Conservation (phyloP, 1,140 invertebrate genomes). For the Spodoptera frugiperda region DNA sequence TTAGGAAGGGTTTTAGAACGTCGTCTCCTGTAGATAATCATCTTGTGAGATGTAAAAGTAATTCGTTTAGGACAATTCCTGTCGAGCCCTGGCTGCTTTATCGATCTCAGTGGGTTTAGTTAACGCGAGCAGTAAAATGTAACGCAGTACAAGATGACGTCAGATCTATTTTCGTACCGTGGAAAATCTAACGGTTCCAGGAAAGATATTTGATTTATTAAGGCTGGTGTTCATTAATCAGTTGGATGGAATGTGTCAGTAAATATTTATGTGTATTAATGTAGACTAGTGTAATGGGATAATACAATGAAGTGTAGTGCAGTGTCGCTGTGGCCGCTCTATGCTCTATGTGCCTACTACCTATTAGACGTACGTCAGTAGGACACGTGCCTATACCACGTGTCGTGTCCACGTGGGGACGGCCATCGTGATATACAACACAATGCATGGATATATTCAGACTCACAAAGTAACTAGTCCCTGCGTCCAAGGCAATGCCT, state of each 20-base stretch:
- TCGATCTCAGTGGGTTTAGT: slow-evolving; percentile 17
- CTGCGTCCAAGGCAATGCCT: too few relatives aligned
- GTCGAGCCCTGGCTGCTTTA: slow-evolving; percentile 34
- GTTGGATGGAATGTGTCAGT: slow-evolving; percentile 7
- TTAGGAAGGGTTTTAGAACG: slow-evolving; percentile 15
- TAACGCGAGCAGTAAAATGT: slow-evolving; percentile 33
- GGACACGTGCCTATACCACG: slow-evolving; percentile 22
- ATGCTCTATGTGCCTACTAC: background rate
- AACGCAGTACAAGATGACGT: slow-evolving; percentile 28
- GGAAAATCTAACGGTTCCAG: slow-evolving; percentile 30
- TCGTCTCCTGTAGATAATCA: slow-evolving; percentile 16
- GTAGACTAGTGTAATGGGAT: slow-evolving; percentile 21
- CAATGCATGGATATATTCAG: background rate
- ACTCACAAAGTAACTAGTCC: background rate
- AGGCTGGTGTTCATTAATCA: slow-evolving; percentile 19
- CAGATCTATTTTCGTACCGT: slow-evolving; percentile 22
- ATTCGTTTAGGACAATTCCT: slow-evolving; percentile 31
- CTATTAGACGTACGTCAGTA: slow-evolving; percentile 31
- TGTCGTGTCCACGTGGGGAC: slow-evolving; percentile 22
- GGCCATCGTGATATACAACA: slow-evolving; percentile 15
- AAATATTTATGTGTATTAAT: slow-evolving; percentile 17
- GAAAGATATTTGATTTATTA: slow-evolving; percentile 40
- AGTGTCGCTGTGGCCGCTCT: slow-evolving; percentile 2
- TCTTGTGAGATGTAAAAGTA: background rate
- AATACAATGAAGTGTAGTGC: slow-evolving; percentile 35